These are phyloP conservation scores for Corythornis vintsioides DNA, from an alignment of 2,113 vertebrate species.

Conservation along the genomic window DNA sequence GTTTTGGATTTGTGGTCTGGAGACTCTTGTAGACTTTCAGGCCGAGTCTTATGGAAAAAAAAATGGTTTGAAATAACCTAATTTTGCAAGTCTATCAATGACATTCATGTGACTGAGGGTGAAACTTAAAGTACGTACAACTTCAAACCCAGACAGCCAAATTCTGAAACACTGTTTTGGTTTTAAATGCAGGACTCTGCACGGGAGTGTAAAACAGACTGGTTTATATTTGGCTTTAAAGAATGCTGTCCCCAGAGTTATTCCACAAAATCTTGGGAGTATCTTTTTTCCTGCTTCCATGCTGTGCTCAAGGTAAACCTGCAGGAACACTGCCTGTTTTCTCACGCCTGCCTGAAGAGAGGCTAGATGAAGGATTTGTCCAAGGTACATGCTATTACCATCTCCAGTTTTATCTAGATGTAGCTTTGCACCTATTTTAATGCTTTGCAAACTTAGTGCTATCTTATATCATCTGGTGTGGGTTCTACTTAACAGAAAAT, in stretches of 20 bases:
- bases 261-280: constrained; percentile 5
- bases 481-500: not conserved
- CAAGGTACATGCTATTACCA: not conserved
- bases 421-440: not conserved
- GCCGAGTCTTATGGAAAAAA: not conserved
- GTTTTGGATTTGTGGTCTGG: not conserved
- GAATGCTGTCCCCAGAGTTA: not conserved
- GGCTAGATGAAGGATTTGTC: rapidly evolving
- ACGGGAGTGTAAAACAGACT: not conserved
- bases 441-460: not conserved
- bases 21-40: not conserved
- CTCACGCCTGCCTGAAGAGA: rapidly evolving
- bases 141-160: not conserved
- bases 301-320: not conserved
- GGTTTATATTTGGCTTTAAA: not conserved
- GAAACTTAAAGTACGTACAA: not conserved
- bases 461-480: not conserved
- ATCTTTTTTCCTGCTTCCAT: not conserved
- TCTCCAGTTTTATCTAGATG: not conserved
- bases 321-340: rapidly evolving
- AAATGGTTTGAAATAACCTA: not conserved
- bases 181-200: not conserved
- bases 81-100: not conserved
- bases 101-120: not conserved
- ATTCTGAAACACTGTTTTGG: not conserved